A percentile compares a stretch with the other conserved stretches of the same genome.
These are phyloP conservation scores for Pampusana beccarii DNA, from an alignment of 2,113 vertebrate species.

Conservation along the genomic window DNA sequence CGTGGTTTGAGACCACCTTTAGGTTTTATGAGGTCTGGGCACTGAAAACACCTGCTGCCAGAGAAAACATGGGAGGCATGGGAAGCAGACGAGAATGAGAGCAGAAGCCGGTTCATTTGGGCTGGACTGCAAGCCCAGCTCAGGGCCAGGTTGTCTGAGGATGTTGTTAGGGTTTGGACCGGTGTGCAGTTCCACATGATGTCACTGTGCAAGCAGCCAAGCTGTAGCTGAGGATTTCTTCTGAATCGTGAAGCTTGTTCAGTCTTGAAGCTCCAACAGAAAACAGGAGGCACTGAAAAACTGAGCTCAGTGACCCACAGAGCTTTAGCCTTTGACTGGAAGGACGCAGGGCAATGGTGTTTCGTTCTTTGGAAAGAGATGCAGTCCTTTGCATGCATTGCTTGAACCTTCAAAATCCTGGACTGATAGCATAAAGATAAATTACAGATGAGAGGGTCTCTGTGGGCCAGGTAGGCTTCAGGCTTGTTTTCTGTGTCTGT, in stretches of 20 bases:
- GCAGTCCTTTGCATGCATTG: not conserved
- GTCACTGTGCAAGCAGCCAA: not conserved
- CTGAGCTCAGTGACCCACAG: fast-evolving
- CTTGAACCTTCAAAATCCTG: not conserved
- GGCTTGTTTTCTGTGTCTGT: not conserved
- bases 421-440: not conserved
- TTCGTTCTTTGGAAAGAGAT: not conserved
- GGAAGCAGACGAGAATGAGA: not conserved
- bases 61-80: not conserved
- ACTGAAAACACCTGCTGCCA: not conserved
- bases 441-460: not conserved
- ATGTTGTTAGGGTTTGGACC: not conserved
- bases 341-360: fast-evolving
- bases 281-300: not conserved
- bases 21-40: not conserved
- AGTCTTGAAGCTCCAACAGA: not conserved
- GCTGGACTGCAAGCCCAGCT: not conserved
- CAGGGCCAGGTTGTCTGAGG: not conserved
- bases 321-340: not conserved
- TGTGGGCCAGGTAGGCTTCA: not conserved
- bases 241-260: not conserved
- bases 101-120: not conserved
- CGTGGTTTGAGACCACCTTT: not conserved
- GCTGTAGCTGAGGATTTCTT: too few relatives aligned
- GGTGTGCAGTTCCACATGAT: not conserved